These are phyloP conservation scores for Globodera ellingtonae DNA, from an alignment of 1,140 invertebrate species.

Conservation along the genomic window DNA sequence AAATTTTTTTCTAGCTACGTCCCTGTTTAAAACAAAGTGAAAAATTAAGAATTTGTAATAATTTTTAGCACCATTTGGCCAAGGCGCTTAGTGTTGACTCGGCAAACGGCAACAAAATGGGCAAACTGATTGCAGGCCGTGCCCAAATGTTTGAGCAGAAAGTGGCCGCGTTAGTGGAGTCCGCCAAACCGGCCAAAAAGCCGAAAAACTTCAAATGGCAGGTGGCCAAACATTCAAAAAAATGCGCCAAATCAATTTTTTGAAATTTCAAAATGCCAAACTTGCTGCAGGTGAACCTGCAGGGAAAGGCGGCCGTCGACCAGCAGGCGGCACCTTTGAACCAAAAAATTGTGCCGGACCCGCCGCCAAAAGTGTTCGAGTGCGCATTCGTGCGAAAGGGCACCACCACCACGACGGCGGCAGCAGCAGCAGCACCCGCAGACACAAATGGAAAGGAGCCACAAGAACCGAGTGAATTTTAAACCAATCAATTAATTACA, in stretches of 20 bases:
- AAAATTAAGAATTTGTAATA: not conserved
- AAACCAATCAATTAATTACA: too few species aligned
- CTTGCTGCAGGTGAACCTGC: slow-evolving; percentile 1
- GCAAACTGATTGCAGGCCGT: slow-evolving; percentile 44
- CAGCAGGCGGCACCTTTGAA: slow-evolving; percentile 9
- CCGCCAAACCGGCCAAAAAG: slow-evolving; percentile 34
- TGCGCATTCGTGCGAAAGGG: slow-evolving; percentile 20
- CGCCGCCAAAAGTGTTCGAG: slow-evolving; percentile 35
- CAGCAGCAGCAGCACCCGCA: not conserved
- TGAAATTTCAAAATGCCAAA: slow-evolving; percentile 15
- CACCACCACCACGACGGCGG: not conserved
- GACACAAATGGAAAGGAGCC: slow-evolving; percentile 9
- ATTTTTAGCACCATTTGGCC: slow-evolving; percentile 3
- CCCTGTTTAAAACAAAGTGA: not conserved
- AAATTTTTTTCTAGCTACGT: too few species aligned
- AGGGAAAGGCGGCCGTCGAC: slow-evolving; percentile 21
- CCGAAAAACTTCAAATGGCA: slow-evolving; percentile 53
- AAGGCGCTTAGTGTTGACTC: slow-evolving; percentile 27
- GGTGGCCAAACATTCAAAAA: slow-evolving; percentile 24
- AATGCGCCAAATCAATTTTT: not conserved
- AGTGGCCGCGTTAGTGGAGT: slow-evolving; percentile 31
- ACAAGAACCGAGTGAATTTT: slow-evolving; percentile 24
- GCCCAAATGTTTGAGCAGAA: slow-evolving; percentile 50
- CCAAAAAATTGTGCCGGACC: slow-evolving; percentile 20
- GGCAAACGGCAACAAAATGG: slow-evolving; percentile 31